Evolutionary conservation across 2,797 vertebrate genomes (phyloP), one percentile per base, ranked within the genome.

Genomic region (Sciaenops ocellatus): DNA sequence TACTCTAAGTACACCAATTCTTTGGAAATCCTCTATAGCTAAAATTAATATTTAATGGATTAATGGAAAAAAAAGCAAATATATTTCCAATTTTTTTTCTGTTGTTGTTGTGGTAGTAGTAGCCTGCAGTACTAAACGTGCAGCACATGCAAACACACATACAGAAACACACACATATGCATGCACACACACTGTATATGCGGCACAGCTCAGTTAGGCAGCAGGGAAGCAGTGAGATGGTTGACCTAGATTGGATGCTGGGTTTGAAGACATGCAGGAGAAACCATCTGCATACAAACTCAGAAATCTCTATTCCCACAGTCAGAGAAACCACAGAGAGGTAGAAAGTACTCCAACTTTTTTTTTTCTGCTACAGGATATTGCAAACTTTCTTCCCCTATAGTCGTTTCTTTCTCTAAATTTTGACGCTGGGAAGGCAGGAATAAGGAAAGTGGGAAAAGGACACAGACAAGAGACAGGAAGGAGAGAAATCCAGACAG

Each of bases 181-280:
- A 61, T 7, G 54, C 66, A 60, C 46, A 76, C 26, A 56, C 41
- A 76, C 16, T 34, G 81, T 69, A 69, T 56, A 79, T 51, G 56
- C 70, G 73, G 34, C 73, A 61, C 48, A 80, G 79, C 88, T 88
- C 87, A 90, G 90, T 83, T 79, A 92, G 77, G 85, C 82, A 84
- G 88, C 76, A 79, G 78, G 73, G 86, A 91, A 83, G 84, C 76
- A 83, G 74, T 16, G 80, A 89, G 87, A 91, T 92, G 90, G 90
- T 83, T 94, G 94, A 93, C 92, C 93, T 94, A 94, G 89, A 94
- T 94, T 87, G 89, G 86, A 57, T 75, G 70, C 81, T 41, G 83
- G 74, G 78, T 90, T 90, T 93, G 86, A 93, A 92, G 89, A 89
- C 78, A 76, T 84, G 86, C 80, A 80, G 79, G 77, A 86, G 90